Conservation (phyloP, 2,888 invertebrate species). For the Megastigmus dorsalis region DNA sequence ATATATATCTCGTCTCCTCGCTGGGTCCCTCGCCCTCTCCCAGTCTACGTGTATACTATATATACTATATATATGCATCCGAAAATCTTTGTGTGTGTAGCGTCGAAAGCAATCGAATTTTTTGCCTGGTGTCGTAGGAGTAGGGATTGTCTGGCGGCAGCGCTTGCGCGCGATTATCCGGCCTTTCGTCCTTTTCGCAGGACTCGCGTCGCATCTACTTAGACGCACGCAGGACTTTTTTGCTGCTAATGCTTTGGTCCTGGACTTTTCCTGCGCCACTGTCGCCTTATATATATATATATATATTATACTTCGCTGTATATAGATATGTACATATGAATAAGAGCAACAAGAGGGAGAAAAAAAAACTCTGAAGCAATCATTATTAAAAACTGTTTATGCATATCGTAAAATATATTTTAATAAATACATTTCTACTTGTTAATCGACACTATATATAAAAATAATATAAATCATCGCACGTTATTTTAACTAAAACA, state of each 20-base stretch:
- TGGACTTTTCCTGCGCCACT: too few species aligned
- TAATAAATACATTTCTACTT: too few species aligned
- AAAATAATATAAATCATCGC: too few species aligned
- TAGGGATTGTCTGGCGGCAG: not conserved
- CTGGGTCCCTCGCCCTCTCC: not conserved
- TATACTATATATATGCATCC: not conserved
- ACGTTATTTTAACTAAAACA: too few species aligned
- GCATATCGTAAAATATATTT: too few species aligned
- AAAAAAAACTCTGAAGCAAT: not conserved
- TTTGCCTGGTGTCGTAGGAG: not conserved
- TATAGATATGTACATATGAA: too few species aligned
- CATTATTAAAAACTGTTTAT: slow-evolving; percentile 23
- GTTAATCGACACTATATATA: too few species aligned
- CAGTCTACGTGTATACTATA: not conserved
- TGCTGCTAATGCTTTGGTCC: too few species aligned
- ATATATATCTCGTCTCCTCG: too few species aligned
- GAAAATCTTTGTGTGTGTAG: slow-evolving; percentile 30
- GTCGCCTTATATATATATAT: not conserved
- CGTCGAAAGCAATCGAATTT: slow-evolving; percentile 23
- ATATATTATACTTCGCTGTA: not conserved
- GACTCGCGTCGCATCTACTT: not conserved
- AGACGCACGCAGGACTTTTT: too few species aligned
- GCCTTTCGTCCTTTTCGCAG: not conserved
- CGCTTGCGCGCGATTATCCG: slow-evolving; percentile 37
- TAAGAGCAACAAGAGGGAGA: too few species aligned